Conservation (phyloP, 2,888 invertebrate species). For the Melikaiella ostensackeni region DNA sequence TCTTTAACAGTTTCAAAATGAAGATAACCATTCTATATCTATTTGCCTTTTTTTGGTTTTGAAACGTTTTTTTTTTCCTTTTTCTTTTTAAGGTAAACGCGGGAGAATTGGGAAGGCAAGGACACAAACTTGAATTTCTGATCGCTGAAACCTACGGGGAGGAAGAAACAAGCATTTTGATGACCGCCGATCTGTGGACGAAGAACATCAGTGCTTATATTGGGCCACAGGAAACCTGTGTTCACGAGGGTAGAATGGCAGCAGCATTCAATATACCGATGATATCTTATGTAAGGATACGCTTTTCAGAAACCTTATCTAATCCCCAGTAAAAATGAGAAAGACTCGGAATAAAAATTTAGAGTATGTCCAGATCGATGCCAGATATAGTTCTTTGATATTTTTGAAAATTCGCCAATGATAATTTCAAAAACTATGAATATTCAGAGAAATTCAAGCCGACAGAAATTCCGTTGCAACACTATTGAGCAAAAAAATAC, state of each 20-base stretch:
- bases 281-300: slow-evolving; percentile 94
- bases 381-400: too few relatives aligned
- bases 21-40: too few relatives aligned
- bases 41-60: neutral
- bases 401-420: too few relatives aligned
- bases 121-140: slow-evolving; percentile 87
- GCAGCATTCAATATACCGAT: slow-evolving; percentile 96
- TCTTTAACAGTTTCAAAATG: too few relatives aligned
- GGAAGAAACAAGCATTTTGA: slow-evolving; percentile 90
- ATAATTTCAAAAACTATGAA: too few relatives aligned
- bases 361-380: neutral
- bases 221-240: slow-evolving; percentile 93
- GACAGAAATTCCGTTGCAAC: too few relatives aligned
- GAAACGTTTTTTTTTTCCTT: neutral
- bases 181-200: slow-evolving; percentile 91
- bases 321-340: neutral
- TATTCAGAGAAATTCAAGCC: too few relatives aligned
- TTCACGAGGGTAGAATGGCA: slow-evolving; percentile 95
- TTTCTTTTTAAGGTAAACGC: slow-evolving; percentile 78
- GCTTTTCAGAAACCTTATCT: slow-evolving; percentile 12
- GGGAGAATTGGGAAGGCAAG: slow-evolving; percentile 81
- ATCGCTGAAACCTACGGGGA: slow-evolving; percentile 95
- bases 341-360: neutral
- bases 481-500: too few relatives aligned
- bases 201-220: slow-evolving; percentile 92